Conservation (phyloP, 2,888 invertebrate genomes). For the Polydrusus cervinus region DNA sequence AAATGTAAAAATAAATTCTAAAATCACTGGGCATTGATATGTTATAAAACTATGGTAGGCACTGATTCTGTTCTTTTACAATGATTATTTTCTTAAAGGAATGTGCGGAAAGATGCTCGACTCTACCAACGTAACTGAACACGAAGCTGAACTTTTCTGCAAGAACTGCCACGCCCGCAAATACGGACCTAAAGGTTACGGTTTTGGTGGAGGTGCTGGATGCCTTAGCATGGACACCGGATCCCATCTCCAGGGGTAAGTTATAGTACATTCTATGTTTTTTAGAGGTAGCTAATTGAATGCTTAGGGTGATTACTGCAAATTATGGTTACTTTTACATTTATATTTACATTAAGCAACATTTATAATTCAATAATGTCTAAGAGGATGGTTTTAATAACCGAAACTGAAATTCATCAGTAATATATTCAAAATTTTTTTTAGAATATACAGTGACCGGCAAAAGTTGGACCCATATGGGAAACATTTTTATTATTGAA, state of each 20-base stretch:
- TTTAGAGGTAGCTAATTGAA: background rate
- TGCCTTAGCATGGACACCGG: constrained; percentile 97
- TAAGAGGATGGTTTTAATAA: no score
- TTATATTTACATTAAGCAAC: no score
- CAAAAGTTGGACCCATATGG: no score
- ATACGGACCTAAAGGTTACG: constrained; percentile 84
- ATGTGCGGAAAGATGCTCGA: constrained; percentile 98
- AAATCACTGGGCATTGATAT: no score
- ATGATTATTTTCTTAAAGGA: constrained; percentile 75
- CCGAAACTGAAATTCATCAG: no score
- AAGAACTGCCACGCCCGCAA: constrained; percentile 98
- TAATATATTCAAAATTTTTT: no score
- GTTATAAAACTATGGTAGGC: no score
- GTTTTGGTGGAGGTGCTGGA: constrained; percentile 97
- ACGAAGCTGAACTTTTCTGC: constrained; percentile 97
- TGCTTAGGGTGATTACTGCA: background rate
- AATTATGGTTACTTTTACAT: constrained; percentile 1
- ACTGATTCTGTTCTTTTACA: no score
- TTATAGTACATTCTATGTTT: constrained; percentile 31
- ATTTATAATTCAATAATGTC: no score
- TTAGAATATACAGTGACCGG: no score
- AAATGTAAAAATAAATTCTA: no score
- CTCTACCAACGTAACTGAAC: constrained; percentile 98
- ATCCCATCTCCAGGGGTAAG: constrained; percentile 92
- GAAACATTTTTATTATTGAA: no score